These are phyloP conservation scores for Oryzias melastigma DNA, from an alignment of 2,113 vertebrate genomes.

Conservation along the genomic window DNA sequence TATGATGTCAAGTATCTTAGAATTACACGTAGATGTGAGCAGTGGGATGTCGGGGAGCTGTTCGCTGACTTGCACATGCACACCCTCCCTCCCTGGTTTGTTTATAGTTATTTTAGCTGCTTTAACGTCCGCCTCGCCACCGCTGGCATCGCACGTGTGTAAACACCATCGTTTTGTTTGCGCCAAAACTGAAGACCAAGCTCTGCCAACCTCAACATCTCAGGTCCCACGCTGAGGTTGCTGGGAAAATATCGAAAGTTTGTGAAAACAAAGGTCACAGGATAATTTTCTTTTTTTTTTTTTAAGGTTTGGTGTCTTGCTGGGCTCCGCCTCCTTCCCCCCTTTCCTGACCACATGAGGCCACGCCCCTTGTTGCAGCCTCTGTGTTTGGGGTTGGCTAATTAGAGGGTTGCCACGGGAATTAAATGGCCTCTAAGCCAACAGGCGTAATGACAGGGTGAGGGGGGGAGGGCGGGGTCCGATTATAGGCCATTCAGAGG, in stretches of 20 bases:
- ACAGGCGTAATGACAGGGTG: constrained; percentile 79
- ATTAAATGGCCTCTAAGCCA: constrained; percentile 72
- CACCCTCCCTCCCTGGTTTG: constrained; percentile 2
- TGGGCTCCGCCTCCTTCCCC: constrained; percentile 55
- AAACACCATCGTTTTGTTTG: constrained; percentile 44
- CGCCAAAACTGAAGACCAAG: constrained; percentile 39
- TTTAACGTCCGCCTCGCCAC: constrained; percentile 36
- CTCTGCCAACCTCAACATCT: constrained; percentile 46
- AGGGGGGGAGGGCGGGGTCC: constrained; percentile 76
- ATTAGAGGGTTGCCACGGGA: constrained; percentile 80
- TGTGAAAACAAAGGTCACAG: constrained; percentile 63
- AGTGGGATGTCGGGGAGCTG: neutral
- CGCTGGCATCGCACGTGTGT: constrained; percentile 24
- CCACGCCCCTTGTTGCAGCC: constrained; percentile 41
- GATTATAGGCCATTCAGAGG: constrained; percentile 73
- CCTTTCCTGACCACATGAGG: constrained; percentile 52
- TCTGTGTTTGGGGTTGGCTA: constrained; percentile 67
- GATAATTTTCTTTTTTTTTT: constrained; percentile 30
- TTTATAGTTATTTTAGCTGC: constrained; percentile 44
- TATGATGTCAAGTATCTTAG: no score
- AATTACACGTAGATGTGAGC: no score
- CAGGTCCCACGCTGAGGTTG: constrained; percentile 36
- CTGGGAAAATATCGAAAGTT: constrained; percentile 59
- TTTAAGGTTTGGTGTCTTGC: constrained; percentile 41
- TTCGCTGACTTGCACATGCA: constrained; percentile 31